phyloP scores from a whole-genome alignment of 1,140 invertebrate species.

The Babylonia areolata region DNA sequence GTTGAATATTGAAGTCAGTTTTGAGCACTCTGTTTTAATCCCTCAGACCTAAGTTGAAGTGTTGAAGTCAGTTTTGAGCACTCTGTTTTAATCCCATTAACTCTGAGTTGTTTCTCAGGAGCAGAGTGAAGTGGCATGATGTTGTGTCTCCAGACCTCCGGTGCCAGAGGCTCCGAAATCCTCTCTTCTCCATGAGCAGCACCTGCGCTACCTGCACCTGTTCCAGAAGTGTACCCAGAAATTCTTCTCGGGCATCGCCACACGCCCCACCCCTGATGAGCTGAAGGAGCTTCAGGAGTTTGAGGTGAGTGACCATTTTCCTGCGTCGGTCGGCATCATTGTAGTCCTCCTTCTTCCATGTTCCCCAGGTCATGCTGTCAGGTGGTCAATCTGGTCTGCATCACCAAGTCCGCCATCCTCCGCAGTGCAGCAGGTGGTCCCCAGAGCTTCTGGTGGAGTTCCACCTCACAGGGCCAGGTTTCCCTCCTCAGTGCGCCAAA shows the following conservation, averaged over 20 bases:
- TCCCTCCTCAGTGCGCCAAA: too few species aligned
- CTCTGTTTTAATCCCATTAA: background rate
- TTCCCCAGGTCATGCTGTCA: background rate
- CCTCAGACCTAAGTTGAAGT: background rate
- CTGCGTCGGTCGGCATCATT: too few species aligned
- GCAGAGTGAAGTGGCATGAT: background rate
- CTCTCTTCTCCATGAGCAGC: slow-evolving; percentile 3
- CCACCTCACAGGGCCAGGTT: too few species aligned
- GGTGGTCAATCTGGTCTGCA: too few species aligned
- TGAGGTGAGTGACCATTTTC: slow-evolving; percentile 25
- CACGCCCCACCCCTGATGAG: background rate
- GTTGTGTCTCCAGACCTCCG: slow-evolving; percentile 6
- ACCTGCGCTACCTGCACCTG: slow-evolving; percentile 25
- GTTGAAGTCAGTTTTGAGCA: background rate
- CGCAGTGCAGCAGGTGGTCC: too few species aligned
- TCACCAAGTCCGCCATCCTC: too few species aligned
- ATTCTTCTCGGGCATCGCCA: background rate
- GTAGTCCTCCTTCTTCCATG: background rate
- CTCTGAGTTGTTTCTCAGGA: background rate
- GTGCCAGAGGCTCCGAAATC: background rate
- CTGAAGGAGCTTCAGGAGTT: slow-evolving; percentile 29
- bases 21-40: background rate
- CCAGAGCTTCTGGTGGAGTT: too few species aligned
- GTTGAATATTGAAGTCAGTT: too few species aligned
- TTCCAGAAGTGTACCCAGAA: slow-evolving; percentile 34